phyloP scores from a whole-genome alignment of 2,113 vertebrate species.

The Pyxicephalus adspersus region DNA sequence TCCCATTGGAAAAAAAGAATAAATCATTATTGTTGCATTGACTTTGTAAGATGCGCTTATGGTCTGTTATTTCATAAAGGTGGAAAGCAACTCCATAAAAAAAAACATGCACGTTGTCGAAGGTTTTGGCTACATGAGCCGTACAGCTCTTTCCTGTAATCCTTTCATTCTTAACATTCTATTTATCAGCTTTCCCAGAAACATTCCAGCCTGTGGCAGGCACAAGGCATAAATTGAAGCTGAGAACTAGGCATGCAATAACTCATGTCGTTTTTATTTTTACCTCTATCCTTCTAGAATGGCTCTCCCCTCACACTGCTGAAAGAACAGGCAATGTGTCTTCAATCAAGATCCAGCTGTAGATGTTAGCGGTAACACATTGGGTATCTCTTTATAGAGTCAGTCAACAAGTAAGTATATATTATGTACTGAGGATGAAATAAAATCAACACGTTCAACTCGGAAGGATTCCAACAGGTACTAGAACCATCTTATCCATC shows the following conservation, averaged over 20 bases:
- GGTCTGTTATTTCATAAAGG: background rate
- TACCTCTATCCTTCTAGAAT: background rate
- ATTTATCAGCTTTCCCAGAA: constrained; percentile 60
- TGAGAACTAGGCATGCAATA: constrained; percentile 67
- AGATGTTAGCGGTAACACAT: constrained; percentile 2
- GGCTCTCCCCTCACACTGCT: background rate
- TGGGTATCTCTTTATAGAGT: constrained; percentile 12
- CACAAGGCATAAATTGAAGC: constrained; percentile 59
- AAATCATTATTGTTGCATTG: too few species aligned
- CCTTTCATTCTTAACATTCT: constrained; percentile 52
- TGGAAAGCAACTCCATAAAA: background rate
- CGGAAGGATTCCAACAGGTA: background rate
- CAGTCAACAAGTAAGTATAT: background rate
- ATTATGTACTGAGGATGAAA: background rate
- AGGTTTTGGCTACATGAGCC: constrained; percentile 18
- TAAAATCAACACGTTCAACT: background rate
- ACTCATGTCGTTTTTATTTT: constrained; percentile 67
- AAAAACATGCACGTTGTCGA: background rate
- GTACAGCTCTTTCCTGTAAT: constrained; percentile 57
- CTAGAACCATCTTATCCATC: background rate
- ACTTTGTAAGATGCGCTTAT: too few species aligned
- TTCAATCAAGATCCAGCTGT: constrained; percentile 29
- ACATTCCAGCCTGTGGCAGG: constrained; percentile 55
- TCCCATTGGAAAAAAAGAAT: too few species aligned
- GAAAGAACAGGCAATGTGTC: constrained; percentile 31